Evolutionary conservation across 1,140 invertebrate species (phyloP), one percentile per base, ranked within the genome.

Genomic region (Eubasilissa regina): DNA sequence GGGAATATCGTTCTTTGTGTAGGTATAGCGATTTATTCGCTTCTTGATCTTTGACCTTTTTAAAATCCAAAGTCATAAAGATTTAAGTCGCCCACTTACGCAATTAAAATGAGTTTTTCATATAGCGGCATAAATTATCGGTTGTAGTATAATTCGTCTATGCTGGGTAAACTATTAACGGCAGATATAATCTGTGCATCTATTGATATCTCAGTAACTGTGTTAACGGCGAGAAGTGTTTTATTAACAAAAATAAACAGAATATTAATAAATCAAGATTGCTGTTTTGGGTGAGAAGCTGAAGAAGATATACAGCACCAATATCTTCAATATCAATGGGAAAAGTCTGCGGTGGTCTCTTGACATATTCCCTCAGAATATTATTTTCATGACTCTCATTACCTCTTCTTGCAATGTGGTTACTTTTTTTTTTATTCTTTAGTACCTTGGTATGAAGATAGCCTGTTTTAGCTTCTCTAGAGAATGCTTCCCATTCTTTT

Each of bases 61-160:
- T 35, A 10, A 35, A n/a, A 55, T 73, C 51, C 25, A 10, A 21
- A 51, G 45, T 55, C 9, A 56, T 19, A 73, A 55, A 48, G 48
- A 73, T 73, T 21, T 15, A 56, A 55, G 48, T 73, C 70, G 51
- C 70, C 70, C 70, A 73, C 70, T 25, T 73, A 73, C 70, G 45
- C 19, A 55, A 73, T 73, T 53, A 56, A 73, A 35, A 56, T 3
- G 13, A 73, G 9, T 43, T 64, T 64, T 64, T 43, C 48, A 62
- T 35, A 9, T 6, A 0, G 10, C 13, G 4, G 13, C 17, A 19
- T 17, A 17, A 15, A 56, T 17, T 15, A 56, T 58, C 12, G 55
- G 17, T 58, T 58, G 8, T 17, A 58, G 55, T 58, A 11, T 19
- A 58, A 15, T 58, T 15, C 21, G 15, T 19, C 25, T 58, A 21